Conservation (phyloP, 2,797 vertebrate genomes). For the Phalanger gymnotis region DNA sequence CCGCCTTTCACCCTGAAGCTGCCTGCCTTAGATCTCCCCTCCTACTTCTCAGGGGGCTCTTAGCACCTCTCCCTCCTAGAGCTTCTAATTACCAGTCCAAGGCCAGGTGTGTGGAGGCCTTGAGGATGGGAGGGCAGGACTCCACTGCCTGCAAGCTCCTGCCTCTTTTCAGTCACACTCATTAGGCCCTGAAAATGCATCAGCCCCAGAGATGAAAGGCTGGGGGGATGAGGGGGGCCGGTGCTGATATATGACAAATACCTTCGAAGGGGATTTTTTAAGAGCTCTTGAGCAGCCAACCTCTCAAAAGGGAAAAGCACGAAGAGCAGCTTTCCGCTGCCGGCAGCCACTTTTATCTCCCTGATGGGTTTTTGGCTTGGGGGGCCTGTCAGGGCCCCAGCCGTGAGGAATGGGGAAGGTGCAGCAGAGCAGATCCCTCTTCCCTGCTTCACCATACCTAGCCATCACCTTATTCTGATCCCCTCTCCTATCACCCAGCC, state of each 20-base stretch:
- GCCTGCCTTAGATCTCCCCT: neutral
- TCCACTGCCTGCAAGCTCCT: neutral
- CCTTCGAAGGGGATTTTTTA: neutral
- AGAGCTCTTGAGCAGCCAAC: neutral
- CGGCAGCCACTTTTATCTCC: neutral
- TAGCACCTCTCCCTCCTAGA: neutral
- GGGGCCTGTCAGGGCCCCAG: neutral
- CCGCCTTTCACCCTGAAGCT: neutral
- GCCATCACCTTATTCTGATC: neutral
- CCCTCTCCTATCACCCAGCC: neutral
- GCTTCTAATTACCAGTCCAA: neutral
- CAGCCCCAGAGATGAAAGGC: neutral
- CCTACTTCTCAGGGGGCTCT: neutral
- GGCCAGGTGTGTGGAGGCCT: neutral
- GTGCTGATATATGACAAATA: neutral
- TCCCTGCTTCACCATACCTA: neutral
- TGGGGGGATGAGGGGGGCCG: neutral
- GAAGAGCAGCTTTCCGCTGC: neutral
- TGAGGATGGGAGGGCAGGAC: neutral
- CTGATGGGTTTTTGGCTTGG: neutral
- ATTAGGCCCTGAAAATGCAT: neutral
- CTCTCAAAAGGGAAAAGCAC: neutral
- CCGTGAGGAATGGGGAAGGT: neutral
- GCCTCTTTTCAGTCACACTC: neutral
- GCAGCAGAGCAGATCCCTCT: neutral